Conservation (phyloP, 2,888 invertebrate species). For the Brachynemurus nebulosus region DNA sequence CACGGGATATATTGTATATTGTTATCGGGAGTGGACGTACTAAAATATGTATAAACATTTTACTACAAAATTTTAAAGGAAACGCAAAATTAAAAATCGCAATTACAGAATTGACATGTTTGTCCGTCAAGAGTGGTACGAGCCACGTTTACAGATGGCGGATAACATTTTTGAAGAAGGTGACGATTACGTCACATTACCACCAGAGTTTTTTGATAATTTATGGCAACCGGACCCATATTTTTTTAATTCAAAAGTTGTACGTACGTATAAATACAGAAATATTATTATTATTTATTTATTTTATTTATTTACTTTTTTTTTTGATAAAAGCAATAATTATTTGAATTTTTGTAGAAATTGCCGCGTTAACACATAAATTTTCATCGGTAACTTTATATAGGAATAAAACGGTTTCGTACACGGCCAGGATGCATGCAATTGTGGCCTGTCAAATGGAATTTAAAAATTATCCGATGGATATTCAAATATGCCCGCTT, state of each 20-base stretch:
- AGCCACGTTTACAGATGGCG: conserved; percentile 59
- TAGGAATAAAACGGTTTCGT: conserved; percentile 65
- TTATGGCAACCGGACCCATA: conserved; percentile 83
- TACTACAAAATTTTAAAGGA: too few relatives aligned
- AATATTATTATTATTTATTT: neutral
- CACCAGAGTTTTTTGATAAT: conserved; percentile 67
- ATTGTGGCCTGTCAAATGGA: conserved; percentile 81
- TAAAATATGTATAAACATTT: too few relatives aligned
- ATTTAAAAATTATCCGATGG: conserved; percentile 75
- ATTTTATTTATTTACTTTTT: neutral
- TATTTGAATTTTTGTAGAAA: conserved; percentile 56
- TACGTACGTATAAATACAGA: conserved; percentile 43
- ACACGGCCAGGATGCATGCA: conserved; percentile 70
- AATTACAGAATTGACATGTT: conserved; percentile 66
- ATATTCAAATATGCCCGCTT: conserved; percentile 71
- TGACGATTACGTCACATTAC: conserved; percentile 65
- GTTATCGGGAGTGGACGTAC: too few relatives aligned
- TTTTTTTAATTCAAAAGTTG: conserved; percentile 72
- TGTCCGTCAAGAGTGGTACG: conserved; percentile 67
- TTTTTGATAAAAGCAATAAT: too few relatives aligned
- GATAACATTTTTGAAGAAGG: conserved; percentile 67
- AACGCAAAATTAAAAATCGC: too few relatives aligned
- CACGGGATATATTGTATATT: too few relatives aligned
- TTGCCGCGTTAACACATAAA: conserved; percentile 64
- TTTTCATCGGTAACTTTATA: conserved; percentile 69